Evolutionary conservation across 2,888 invertebrate genomes (phyloP), one percentile per base, ranked within the genome.

Genomic region (Perithous albicinctus): DNA sequence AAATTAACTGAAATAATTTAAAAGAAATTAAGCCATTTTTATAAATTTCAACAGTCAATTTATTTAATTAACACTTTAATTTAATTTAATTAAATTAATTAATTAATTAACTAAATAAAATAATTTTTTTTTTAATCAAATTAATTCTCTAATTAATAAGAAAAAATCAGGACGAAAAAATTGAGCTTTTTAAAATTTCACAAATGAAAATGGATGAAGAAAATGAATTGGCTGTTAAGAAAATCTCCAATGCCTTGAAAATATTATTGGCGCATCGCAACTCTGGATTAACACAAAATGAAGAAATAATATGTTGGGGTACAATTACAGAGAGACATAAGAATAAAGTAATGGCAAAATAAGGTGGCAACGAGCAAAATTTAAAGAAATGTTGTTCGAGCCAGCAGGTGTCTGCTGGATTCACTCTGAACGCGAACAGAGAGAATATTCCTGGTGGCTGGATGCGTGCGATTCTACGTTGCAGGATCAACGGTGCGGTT

Each of bases 321-420:
- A 20, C 63, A 29, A 43, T n/a, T 38, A 35, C 54, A 41, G 72
- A 56, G 6, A 10, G 10, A 38, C 18, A 12, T 12, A 69, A 54
- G 61, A 79, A 74, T 79, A 63, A 63, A 79, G 72, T 59, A n/a
- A n/a, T n/a, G n/a, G n/a, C n/a, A n/a, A n/a, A n/a, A n/a, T n/a
- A n/a, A n/a, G 6, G 54, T 20, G 48, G 43, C 18, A 72, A 46
- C 41, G 29, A 7, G 18, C 66, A 51, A 59, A 70, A 56, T 46
- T 64, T 64, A 56, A 41, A 78, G 74, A 59, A 32, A 78, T 74
- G 74, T 66, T 70, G 32, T 51, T 41, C 23, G 70, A 66, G 56
- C 63, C 74, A 78, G 81, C 81, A 82, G 74, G 81, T 82, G 81
- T 78, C 74, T 78, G 59, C 74, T 78, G 59, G 46, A 26, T 70